Evolutionary conservation across 2,113 vertebrate genomes (phyloP).

Genomic region (Platysteira castanea): DNA sequence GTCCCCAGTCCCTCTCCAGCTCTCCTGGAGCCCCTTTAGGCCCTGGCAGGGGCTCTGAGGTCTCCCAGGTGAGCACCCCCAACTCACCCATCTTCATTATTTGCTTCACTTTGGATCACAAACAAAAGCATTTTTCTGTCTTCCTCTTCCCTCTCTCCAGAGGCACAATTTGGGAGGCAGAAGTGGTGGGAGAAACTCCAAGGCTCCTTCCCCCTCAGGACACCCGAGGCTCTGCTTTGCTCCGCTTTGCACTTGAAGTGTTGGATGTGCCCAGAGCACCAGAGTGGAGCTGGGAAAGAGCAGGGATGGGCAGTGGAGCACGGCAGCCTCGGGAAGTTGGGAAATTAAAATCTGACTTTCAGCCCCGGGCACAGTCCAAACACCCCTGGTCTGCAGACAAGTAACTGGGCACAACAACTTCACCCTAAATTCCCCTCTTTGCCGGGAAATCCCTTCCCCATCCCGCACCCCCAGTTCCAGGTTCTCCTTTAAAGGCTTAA

Average conservation of each 20-base stretch:
- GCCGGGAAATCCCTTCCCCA: background rate
- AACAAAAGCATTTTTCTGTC: background rate
- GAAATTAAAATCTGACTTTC: background rate
- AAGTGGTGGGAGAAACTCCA: background rate
- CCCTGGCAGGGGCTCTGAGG: too few relatives aligned
- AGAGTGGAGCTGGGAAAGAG: background rate
- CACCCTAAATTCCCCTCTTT: background rate
- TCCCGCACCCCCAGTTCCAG: background rate
- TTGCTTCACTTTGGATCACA: background rate
- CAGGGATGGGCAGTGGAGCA: rapidly evolving
- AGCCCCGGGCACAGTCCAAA: background rate
- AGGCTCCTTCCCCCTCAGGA: background rate
- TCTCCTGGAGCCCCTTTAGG: too few relatives aligned
- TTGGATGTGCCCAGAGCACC: background rate
- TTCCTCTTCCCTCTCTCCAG: background rate
- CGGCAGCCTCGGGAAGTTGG: rapidly evolving
- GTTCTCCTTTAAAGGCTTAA: background rate
- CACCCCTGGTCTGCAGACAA: background rate
- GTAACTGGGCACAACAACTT: background rate
- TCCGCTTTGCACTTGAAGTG: background rate
- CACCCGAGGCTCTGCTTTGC: background rate
- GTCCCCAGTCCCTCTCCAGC: too few relatives aligned
- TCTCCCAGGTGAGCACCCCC: background rate
- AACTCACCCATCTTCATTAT: background rate
- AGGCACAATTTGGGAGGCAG: background rate